Evolutionary conservation across 2,797 vertebrate species (phyloP), one percentile per base, ranked within the genome.

Genomic region (Chaetophractus vellerosus): DNA sequence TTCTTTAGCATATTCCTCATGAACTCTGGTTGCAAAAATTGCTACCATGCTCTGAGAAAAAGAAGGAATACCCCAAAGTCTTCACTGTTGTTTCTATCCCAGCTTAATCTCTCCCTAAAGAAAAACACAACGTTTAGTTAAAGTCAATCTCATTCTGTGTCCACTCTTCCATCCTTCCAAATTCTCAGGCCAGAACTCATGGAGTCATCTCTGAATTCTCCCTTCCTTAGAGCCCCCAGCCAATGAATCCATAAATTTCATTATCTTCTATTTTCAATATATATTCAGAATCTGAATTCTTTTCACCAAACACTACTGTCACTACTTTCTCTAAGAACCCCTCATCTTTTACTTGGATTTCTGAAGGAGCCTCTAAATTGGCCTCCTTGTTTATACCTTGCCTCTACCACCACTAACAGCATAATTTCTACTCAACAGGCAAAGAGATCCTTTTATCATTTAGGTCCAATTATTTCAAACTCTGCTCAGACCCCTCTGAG

Each of bases 21-120:
- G 48, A 93, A 92, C 9, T 75, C 6, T 23, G 68, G 24, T 79
- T 48, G 84, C 57, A 59, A 89, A 84, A 68, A 55, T n/a, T 66
- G 26, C n/a, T 18, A n/a, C 9, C 10, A 93, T 50, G n/a, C 31
- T 63, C 14, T 18, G 33, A 28, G 23, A 50, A 69, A 19, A 71
- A 88, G 24, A 19, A 74, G 0, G 21, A 61, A 6, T 28, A 41
- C 11, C 11, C 24, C 24, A 80, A 75, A 79, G 31, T 21, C 12
- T 15, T 38, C 3, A 2, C 4, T n/a, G 55, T 26, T 23, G 24
- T 71, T 18, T 55, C 10, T 72, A 38, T 48, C 26, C 19, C 41
- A 83, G 21, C 23, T 26, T 80, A 76, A 6, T 8, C 9, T 55
- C 31, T 50, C 41, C 69, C 66, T 50, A 95, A 93, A 83, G 36